A percentile compares a stretch with the other conserved stretches of the same genome.
These are phyloP conservation scores for Lophius americanus DNA, from an alignment of 2,797 vertebrate species.

Conservation along the genomic window DNA sequence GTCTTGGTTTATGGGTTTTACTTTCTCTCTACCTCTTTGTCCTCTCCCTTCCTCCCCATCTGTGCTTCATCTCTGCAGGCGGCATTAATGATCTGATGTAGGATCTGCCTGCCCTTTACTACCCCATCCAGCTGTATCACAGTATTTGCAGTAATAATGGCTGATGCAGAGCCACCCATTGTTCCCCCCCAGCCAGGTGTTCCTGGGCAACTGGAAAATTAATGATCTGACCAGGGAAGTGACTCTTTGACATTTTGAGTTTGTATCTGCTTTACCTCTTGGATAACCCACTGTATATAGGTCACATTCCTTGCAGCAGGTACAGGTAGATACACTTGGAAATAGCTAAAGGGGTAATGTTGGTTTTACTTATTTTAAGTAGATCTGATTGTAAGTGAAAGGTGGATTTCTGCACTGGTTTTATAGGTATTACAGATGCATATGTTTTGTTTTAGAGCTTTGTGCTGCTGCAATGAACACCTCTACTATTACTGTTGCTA, in stretches of 20 bases:
- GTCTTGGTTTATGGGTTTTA: slow-evolving; percentile 1
- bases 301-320: slow-evolving; percentile 18
- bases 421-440: slow-evolving; percentile 3
- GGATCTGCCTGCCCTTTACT: slow-evolving; percentile 74
- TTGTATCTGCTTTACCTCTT: slow-evolving; percentile 29
- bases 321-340: slow-evolving; percentile 15
- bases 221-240: slow-evolving; percentile 71
- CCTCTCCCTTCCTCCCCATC: slow-evolving; percentile 4
- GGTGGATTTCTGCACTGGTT: slow-evolving; percentile 2
- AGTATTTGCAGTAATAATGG: slow-evolving; percentile 66
- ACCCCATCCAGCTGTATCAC: slow-evolving; percentile 70
- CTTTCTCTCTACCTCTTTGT: background rate
- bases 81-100: slow-evolving; percentile 70
- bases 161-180: slow-evolving; percentile 62
- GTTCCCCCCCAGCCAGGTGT: slow-evolving; percentile 66
- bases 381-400: slow-evolving; percentile 6
- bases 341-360: slow-evolving; percentile 13
- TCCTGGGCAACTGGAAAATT: slow-evolving; percentile 65
- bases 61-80: slow-evolving; percentile 40
- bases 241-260: slow-evolving; percentile 51
- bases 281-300: slow-evolving; percentile 5
- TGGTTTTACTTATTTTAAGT: too few species aligned
- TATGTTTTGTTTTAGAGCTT: background rate
- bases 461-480: background rate
- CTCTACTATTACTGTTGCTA: background rate